Conservation (phyloP, 2,888 invertebrate species). For the Heliothis peltigera region DNA sequence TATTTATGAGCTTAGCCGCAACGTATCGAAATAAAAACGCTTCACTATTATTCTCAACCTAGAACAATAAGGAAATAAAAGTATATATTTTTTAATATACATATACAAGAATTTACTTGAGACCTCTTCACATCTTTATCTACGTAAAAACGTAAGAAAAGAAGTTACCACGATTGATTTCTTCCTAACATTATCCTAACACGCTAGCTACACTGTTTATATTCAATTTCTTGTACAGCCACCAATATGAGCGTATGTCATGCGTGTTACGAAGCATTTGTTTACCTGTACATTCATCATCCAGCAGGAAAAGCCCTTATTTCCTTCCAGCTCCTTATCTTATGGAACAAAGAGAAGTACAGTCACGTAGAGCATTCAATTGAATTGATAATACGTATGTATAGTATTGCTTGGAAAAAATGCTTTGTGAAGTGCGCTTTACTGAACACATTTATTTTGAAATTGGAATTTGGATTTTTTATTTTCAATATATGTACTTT, state of each 20-base stretch:
- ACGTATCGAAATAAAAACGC: no score
- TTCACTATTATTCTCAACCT: no score
- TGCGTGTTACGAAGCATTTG: conserved; percentile 12
- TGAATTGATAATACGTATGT: conserved; percentile 15
- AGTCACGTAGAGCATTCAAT: neutral
- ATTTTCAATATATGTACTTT: no score
- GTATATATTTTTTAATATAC: no score
- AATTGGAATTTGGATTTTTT: neutral
- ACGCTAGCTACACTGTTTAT: conserved; percentile 9
- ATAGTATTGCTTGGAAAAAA: neutral
- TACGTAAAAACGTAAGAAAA: no score
- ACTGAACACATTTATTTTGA: conserved; percentile 6
- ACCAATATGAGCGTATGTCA: conserved; percentile 13
- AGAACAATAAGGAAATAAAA: no score
- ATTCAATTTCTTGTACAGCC: conserved; percentile 9
- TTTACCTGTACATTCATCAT: conserved; percentile 13
- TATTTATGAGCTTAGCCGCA: no score
- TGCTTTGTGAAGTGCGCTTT: neutral
- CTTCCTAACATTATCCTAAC: neutral
- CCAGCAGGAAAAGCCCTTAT: conserved; percentile 5
- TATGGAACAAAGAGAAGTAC: conserved; percentile 26
- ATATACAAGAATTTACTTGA: no score
- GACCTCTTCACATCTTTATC: no score
- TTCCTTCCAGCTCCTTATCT: neutral
- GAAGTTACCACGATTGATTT: no score